phyloP scores from a whole-genome alignment of 2,888 invertebrate species.

The Brachypterus glaber region DNA sequence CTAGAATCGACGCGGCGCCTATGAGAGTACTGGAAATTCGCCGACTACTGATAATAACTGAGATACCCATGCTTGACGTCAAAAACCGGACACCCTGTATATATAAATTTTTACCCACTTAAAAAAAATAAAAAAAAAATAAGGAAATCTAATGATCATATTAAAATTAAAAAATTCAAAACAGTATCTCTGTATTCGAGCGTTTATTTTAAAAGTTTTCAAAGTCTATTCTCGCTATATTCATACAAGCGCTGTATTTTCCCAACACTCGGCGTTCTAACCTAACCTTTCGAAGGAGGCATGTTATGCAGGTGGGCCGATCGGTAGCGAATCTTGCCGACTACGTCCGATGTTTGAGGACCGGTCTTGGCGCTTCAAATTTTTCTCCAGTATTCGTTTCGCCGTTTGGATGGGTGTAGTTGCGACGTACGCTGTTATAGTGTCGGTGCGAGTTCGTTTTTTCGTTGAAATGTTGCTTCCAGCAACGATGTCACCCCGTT shows the following conservation, averaged over 20 bases:
- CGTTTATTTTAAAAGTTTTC: not conserved
- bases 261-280: slow-evolving; percentile 19
- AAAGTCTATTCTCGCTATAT: not conserved
- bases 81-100: too few species aligned
- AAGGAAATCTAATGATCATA: too few species aligned
- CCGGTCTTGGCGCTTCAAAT: slow-evolving; percentile 36
- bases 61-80: too few species aligned
- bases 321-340: slow-evolving; percentile 36
- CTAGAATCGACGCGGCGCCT: too few species aligned
- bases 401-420: slow-evolving; percentile 25
- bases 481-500: slow-evolving; percentile 38
- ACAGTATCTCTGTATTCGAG: not conserved
- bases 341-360: slow-evolving; percentile 31
- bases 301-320: slow-evolving; percentile 50
- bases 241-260: slow-evolving; percentile 7
- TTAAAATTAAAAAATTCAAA: too few species aligned
- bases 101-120: too few species aligned
- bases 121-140: too few species aligned
- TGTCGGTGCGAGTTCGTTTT: slow-evolving; percentile 22
- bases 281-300: slow-evolving; percentile 37
- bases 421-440: slow-evolving; percentile 26
- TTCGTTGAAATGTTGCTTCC: slow-evolving; percentile 37
- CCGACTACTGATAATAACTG: too few species aligned
- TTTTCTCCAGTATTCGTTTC: slow-evolving; percentile 26
- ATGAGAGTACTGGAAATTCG: too few species aligned